Evolutionary conservation across 53 echinoderm and acorn worm genomes (phyloP).

Genomic region (Echinarachnius parma): DNA sequence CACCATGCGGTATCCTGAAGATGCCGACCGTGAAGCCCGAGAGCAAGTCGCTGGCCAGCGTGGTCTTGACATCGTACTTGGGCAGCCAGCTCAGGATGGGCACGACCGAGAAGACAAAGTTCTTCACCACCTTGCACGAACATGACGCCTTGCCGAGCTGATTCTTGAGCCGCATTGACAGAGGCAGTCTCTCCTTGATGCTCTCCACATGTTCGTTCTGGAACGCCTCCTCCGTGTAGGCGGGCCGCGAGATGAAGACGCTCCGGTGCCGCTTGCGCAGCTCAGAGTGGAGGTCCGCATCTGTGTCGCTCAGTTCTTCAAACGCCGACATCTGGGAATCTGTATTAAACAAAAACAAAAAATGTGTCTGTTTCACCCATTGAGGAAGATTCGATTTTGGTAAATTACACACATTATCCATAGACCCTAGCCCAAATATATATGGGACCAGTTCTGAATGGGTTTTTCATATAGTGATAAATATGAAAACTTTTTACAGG

Average conservation of each 20-base stretch:
- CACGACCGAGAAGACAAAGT: constrained; percentile 37
- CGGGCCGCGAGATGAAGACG: constrained; percentile 67
- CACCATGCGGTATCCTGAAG: constrained; percentile 82
- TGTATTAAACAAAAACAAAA: neutral
- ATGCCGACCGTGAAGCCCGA: constrained; percentile 75
- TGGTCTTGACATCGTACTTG: constrained; percentile 53
- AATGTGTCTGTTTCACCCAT: no score
- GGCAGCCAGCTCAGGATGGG: constrained; percentile 86
- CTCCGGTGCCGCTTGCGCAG: constrained; percentile 27
- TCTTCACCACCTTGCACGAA: constrained; percentile 10
- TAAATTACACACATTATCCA: no score
- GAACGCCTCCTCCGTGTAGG: constrained; percentile 78
- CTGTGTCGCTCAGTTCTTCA: constrained; percentile 39
- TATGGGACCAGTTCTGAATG: no score
- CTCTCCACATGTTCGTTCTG: constrained; percentile 57
- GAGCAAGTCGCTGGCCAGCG: constrained; percentile 58
- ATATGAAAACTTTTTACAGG: no score
- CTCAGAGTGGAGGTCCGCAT: constrained; percentile 21
- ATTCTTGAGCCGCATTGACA: constrained; percentile 14
- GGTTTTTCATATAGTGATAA: no score
- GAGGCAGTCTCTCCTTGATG: constrained; percentile 24
- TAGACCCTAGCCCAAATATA: no score
- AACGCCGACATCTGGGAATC: constrained; percentile 29
- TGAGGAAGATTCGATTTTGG: no score
- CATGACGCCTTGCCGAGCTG: neutral